Evolutionary conservation across 2,888 invertebrate genomes (phyloP).

Genomic region (Eupithecia subfuscata): DNA sequence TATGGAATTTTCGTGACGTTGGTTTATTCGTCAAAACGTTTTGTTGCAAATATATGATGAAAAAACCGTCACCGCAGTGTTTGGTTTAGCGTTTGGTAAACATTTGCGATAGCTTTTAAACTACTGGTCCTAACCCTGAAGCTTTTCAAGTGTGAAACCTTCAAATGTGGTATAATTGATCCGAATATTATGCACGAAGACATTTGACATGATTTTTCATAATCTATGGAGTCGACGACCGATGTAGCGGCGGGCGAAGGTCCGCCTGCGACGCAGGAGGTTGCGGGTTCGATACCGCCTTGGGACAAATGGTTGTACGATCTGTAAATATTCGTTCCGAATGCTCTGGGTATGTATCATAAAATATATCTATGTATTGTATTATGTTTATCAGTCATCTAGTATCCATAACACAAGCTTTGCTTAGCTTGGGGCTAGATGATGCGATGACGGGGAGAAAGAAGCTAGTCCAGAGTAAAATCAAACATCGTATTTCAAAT

Average conservation of each 20-base stretch:
- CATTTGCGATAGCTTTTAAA: background rate
- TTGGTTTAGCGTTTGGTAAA: background rate
- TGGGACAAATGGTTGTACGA: too few relatives aligned
- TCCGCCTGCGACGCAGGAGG: too few relatives aligned
- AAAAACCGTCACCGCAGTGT: background rate
- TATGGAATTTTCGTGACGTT: background rate
- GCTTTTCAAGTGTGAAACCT: background rate
- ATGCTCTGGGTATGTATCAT: too few relatives aligned
- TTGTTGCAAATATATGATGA: conserved; percentile 1
- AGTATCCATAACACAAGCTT: too few relatives aligned
- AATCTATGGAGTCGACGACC: too few relatives aligned
- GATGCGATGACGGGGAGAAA: too few relatives aligned
- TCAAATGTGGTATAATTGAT: background rate
- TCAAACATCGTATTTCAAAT: conserved; percentile 26
- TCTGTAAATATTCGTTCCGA: too few relatives aligned
- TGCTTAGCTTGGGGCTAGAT: too few relatives aligned
- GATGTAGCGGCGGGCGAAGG: too few relatives aligned
- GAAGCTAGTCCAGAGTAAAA: background rate
- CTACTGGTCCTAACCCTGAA: background rate
- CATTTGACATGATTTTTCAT: background rate
- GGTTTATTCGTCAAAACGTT: background rate
- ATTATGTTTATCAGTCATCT: too few relatives aligned
- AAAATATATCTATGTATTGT: too few relatives aligned
- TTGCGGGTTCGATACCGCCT: too few relatives aligned
- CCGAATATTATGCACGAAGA: background rate